A percentile compares a stretch with the other conserved stretches of the same genome.
Conservation (phyloP, 2,888 invertebrate genomes). For the Chloroclysta siterata region DNA sequence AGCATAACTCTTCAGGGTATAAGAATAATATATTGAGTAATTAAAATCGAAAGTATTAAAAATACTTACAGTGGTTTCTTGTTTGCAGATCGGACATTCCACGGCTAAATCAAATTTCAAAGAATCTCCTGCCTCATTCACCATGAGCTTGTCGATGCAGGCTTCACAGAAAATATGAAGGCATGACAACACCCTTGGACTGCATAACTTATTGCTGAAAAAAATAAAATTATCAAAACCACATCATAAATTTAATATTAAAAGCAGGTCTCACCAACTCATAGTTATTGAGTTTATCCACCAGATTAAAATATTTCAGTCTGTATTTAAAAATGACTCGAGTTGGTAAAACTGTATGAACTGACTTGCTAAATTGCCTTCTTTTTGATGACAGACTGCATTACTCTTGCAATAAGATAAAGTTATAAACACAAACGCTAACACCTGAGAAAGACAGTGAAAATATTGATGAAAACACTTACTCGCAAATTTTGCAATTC, state of each 20-base stretch:
- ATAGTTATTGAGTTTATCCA: too few relatives aligned
- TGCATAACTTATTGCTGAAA: conserved; percentile 89
- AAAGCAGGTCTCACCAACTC: neutral
- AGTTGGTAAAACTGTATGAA: too few relatives aligned
- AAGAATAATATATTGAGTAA: too few relatives aligned
- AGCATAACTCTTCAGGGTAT: too few relatives aligned
- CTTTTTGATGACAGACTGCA: too few relatives aligned
- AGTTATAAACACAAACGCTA: too few relatives aligned
- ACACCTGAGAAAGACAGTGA: conserved; percentile 7
- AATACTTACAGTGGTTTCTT: conserved; percentile 89
- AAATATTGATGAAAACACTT: conserved; percentile 50
- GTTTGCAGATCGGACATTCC: conserved; percentile 92
- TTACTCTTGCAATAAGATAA: too few relatives aligned
- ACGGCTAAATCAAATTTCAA: conserved; percentile 87
- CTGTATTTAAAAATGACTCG: too few relatives aligned
- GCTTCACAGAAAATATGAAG: conserved; percentile 97
- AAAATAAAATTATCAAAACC: conserved; percentile 7
- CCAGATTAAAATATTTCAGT: too few relatives aligned
- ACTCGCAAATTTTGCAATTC: conserved; percentile 88
- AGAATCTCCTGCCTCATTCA: conserved; percentile 89
- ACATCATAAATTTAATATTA: neutral
- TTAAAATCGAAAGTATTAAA: neutral
- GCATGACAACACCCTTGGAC: conserved; percentile 95
- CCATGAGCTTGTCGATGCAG: conserved; percentile 93
- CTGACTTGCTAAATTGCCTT: too few relatives aligned